Evolutionary conservation across 1,140 invertebrate species (phyloP).

Genomic region (Steinernema khuongi): DNA sequence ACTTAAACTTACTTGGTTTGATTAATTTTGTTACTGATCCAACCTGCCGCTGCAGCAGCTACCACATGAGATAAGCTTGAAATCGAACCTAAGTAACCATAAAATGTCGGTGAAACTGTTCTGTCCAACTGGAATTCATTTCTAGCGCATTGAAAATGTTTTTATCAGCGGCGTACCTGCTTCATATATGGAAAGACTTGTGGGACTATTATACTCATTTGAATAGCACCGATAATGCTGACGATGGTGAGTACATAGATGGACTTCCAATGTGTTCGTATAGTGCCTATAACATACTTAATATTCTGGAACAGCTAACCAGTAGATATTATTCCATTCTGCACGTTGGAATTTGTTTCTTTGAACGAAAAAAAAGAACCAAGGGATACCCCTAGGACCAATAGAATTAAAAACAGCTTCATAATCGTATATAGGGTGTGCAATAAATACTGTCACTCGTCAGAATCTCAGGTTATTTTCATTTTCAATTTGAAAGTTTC

Average conservation of each 20-base stretch:
- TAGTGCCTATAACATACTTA: not conserved
- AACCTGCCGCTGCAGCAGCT: slow-evolving; percentile 42
- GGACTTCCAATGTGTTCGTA: not conserved
- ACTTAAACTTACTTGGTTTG: slow-evolving; percentile 37
- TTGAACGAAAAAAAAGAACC: too few species aligned
- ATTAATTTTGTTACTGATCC: slow-evolving; percentile 32
- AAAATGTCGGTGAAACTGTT: slow-evolving; percentile 44
- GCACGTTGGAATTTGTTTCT: too few species aligned
- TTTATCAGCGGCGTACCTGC: not conserved
- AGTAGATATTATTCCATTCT: too few species aligned
- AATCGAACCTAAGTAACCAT: slow-evolving; percentile 44
- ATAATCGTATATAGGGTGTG: too few species aligned
- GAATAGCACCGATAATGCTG: not conserved
- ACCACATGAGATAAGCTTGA: slow-evolving; percentile 40
- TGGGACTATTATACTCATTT: not conserved
- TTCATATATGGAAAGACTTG: slow-evolving; percentile 3
- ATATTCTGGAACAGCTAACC: too few species aligned
- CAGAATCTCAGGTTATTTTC: too few species aligned
- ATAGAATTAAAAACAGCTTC: too few species aligned
- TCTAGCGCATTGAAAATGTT: not conserved
- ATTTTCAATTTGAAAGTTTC: too few species aligned
- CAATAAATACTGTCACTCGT: too few species aligned
- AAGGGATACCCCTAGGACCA: too few species aligned
- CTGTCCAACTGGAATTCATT: slow-evolving; percentile 34
- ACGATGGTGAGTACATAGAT: not conserved